Conservation (phyloP, 2,888 invertebrate genomes). For the Exephanes ischioxanthus region DNA sequence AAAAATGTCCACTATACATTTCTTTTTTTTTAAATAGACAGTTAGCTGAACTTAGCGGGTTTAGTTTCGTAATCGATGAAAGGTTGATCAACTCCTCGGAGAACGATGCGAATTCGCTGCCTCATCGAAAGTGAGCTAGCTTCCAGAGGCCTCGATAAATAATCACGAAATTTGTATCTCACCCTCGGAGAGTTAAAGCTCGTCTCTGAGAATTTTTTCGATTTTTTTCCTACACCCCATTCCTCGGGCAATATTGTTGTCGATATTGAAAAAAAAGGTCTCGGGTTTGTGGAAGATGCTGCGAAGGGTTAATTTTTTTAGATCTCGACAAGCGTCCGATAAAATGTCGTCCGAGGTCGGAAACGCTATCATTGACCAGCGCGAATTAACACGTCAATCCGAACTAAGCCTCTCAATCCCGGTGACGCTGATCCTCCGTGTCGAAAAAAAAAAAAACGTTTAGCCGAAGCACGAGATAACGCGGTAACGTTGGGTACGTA, state of each 20-base stretch:
- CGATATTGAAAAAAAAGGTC: not conserved
- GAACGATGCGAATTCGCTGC: not conserved
- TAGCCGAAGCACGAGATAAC: conserved; percentile 9
- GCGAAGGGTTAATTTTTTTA: not conserved
- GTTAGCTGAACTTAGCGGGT: not conserved
- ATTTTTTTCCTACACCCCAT: not conserved
- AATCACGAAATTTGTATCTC: not conserved
- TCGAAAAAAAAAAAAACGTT: conserved; percentile 22
- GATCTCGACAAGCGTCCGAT: not conserved
- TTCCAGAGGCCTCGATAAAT: not conserved
- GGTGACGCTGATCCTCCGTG: conserved; percentile 5
- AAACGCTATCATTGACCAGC: conserved; percentile 15
- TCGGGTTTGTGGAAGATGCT: not conserved
- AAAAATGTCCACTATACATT: not conserved
- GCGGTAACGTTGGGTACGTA: not conserved
- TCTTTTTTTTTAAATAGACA: not conserved
- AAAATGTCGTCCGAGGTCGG: conserved; percentile 4
- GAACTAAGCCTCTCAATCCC: conserved; percentile 10
- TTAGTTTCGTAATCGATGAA: not conserved
- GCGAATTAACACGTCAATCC: conserved; percentile 36
- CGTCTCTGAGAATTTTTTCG: not conserved
- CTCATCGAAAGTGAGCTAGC: not conserved
- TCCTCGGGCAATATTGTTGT: not conserved
- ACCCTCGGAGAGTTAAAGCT: not conserved
- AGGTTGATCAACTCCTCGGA: not conserved